phyloP scores from a whole-genome alignment of 2,888 invertebrate species.

The Silvanus unidentatus region DNA sequence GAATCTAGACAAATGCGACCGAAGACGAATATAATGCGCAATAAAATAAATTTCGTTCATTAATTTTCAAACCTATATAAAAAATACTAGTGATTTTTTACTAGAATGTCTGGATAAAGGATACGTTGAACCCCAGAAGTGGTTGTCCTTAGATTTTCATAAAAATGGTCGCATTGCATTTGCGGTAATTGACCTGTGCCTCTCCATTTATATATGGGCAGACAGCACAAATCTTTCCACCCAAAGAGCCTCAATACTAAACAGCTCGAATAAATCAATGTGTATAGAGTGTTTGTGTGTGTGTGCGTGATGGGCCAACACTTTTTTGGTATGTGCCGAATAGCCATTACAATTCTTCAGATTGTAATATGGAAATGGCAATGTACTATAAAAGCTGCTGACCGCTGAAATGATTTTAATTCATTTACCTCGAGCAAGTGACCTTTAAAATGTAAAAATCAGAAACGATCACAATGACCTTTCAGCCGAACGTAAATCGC shows the following conservation, averaged over 20 bases:
- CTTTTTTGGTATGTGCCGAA: neutral
- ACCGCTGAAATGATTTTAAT: constrained; percentile 29
- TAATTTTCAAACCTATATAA: constrained; percentile 9
- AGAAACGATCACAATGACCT: constrained; percentile 39
- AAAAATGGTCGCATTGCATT: constrained; percentile 51
- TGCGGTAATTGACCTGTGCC: constrained; percentile 37
- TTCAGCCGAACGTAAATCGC: constrained; percentile 32
- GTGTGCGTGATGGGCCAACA: no score
- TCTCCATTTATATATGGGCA: neutral
- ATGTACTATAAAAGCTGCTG: constrained; percentile 23
- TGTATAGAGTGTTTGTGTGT: no score
- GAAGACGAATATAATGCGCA: no score
- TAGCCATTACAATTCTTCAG: neutral
- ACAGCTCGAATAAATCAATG: no score
- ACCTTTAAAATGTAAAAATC: constrained; percentile 42
- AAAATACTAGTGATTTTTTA: constrained; percentile 17
- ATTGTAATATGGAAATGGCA: constrained; percentile 22
- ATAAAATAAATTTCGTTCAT: constrained; percentile 2
- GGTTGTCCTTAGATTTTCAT: constrained; percentile 53
- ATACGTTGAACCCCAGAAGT: constrained; percentile 41
- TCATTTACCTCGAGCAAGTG: constrained; percentile 42
- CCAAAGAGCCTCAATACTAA: no score
- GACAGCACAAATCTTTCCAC: no score
- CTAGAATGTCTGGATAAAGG: constrained; percentile 23
- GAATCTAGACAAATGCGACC: no score